These are phyloP conservation scores for Drosophila truncata DNA, from an alignment of 1,140 invertebrate species.

Conservation along the genomic window DNA sequence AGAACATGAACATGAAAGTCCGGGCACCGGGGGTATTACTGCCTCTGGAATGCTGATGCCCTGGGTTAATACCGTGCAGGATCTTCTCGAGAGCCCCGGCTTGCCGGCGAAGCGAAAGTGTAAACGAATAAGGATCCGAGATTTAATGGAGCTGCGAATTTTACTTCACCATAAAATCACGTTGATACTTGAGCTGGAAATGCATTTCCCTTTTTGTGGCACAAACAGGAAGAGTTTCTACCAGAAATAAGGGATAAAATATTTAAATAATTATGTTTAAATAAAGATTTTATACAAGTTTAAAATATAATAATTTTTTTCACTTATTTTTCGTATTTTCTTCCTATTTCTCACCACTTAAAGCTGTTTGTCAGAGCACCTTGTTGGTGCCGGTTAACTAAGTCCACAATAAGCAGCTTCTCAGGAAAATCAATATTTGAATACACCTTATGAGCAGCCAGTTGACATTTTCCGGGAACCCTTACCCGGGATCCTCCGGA, in stretches of 20 bases:
- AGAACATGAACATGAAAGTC: constrained; percentile 2
- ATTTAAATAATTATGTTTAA: background rate
- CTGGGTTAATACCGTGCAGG: constrained; percentile 22
- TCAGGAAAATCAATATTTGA: constrained; percentile 37
- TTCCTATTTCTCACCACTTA: background rate
- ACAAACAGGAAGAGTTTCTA: background rate
- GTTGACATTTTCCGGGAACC: constrained; percentile 47
- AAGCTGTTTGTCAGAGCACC: constrained; percentile 1
- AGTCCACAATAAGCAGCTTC: constrained; percentile 12
- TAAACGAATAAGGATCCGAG: constrained; percentile 26
- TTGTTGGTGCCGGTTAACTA: background rate
- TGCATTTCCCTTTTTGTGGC: constrained; percentile 14
- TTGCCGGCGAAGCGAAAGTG: background rate
- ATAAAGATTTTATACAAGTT: background rate
- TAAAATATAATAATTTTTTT: background rate
- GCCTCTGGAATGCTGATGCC: constrained; percentile 23
- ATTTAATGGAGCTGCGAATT: constrained; percentile 49
- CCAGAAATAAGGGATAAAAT: background rate
- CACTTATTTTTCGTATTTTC: background rate
- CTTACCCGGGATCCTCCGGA: background rate
- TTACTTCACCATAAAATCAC: constrained; percentile 8
- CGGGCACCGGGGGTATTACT: constrained; percentile 4
- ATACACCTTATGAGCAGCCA: constrained; percentile 29
- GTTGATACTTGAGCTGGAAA: constrained; percentile 11
- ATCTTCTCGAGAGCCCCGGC: constrained; percentile 13